These are phyloP conservation scores for Cephus nigrinus DNA, from an alignment of 2,888 invertebrate genomes.

Conservation along the genomic window DNA sequence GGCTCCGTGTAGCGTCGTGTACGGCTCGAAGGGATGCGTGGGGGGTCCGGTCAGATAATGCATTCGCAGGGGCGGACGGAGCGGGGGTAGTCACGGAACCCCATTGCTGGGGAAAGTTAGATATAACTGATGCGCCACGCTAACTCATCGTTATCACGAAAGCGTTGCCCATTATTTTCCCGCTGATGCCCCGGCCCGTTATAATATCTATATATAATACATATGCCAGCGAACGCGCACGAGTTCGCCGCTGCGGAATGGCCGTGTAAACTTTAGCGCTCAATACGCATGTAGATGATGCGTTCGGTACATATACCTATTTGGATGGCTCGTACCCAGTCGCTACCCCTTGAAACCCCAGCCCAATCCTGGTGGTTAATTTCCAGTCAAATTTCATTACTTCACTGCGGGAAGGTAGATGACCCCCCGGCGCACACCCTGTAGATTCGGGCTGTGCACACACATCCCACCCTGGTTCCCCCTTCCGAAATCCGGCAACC, in stretches of 20 bases:
- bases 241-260: background rate
- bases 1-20: conserved; percentile 19
- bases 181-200: conserved; percentile 43
- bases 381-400: conserved; percentile 65
- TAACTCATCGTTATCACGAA: conserved; percentile 64
- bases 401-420: conserved; percentile 50
- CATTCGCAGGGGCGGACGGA: conserved; percentile 8
- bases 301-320: background rate
- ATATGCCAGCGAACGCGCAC: background rate
- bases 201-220: conserved; percentile 12
- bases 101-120: background rate
- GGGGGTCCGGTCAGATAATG: conserved; percentile 1
- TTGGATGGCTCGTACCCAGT: background rate
- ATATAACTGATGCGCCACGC: conserved; percentile 44
- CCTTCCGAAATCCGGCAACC: background rate
- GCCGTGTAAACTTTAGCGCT: conserved; percentile 24
- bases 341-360: background rate
- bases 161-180: conserved; percentile 59
- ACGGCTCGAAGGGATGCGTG: conserved; percentile 20
- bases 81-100: conserved; percentile 22
- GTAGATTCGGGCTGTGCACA: background rate
- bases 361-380: conserved; percentile 56
- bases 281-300: conserved; percentile 7
- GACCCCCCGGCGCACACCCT: conserved; percentile 31
- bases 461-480: background rate